Evolutionary conservation across 35 echinoderm and acorn worm genomes (phyloP).

Genomic region (Eucidaris tribuloides): DNA sequence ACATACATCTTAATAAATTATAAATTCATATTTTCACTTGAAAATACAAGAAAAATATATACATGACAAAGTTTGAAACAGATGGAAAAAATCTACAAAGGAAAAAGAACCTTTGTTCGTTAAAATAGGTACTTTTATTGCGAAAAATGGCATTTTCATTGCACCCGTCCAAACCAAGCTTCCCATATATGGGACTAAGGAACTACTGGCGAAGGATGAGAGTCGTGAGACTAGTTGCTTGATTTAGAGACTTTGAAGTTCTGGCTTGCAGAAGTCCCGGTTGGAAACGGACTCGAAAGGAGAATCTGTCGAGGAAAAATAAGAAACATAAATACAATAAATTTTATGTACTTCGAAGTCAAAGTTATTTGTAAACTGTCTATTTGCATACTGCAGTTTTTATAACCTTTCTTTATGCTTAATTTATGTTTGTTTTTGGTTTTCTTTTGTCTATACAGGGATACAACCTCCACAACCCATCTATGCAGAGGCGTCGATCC

Average conservation of each 20-base stretch:
- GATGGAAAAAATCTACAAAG: too few relatives aligned
- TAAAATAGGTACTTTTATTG: too few relatives aligned
- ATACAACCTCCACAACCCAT: not conserved
- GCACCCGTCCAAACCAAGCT: too few relatives aligned
- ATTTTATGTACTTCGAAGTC: not conserved
- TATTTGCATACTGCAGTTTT: not conserved
- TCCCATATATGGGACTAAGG: too few relatives aligned
- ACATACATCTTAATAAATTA: too few relatives aligned
- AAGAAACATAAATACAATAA: not conserved
- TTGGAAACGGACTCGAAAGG: conserved; percentile 61
- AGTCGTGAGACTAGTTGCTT: too few relatives aligned
- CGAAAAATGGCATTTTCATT: too few relatives aligned
- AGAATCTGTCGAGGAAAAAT: conserved; percentile 49
- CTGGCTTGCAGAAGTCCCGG: conserved; percentile 79
- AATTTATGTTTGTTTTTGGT: not conserved
- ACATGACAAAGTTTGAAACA: too few relatives aligned
- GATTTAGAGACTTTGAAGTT: conserved; percentile 46
- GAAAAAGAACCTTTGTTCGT: too few relatives aligned
- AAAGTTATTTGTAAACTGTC: not conserved
- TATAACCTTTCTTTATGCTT: not conserved
- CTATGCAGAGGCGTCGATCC: not conserved
- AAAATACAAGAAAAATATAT: too few relatives aligned
- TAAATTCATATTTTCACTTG: too few relatives aligned
- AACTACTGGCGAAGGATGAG: too few relatives aligned
- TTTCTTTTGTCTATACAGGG: not conserved